Percentiles rank a stretch among this genome's conserved stretches.
phyloP scores from a whole-genome alignment of 2,888 invertebrate genomes.

The Hymenopus coronatus region DNA sequence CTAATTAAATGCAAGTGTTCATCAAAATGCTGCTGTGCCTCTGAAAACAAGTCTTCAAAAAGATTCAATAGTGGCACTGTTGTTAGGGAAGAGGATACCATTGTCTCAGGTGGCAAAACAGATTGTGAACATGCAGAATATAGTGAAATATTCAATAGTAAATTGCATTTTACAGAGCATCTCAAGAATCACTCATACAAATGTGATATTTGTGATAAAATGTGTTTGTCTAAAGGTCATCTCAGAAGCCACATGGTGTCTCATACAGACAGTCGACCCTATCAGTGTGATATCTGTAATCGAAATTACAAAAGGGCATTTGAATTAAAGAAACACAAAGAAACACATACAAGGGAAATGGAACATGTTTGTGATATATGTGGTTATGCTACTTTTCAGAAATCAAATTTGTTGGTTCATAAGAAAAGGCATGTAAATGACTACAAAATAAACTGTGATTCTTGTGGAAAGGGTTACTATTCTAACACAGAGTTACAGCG shows the following conservation, averaged over 20 bases:
- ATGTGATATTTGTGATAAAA: constrained; percentile 26
- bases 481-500: constrained; percentile 50
- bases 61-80: not conserved
- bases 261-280: constrained; percentile 53
- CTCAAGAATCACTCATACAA: constrained; percentile 38
- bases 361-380: constrained; percentile 42
- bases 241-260: constrained; percentile 45
- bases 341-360: constrained; percentile 42
- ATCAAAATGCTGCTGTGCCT: not conserved
- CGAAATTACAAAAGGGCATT: constrained; percentile 39
- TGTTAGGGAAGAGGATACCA: constrained; percentile 40
- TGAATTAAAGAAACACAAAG: constrained; percentile 41
- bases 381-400: constrained; percentile 42
- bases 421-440: constrained; percentile 47
- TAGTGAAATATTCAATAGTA: not conserved
- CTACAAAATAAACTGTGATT: constrained; percentile 52
- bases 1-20: not conserved
- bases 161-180: not conserved
- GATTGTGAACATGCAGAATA: not conserved
- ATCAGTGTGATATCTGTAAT: constrained; percentile 44
- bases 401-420: constrained; percentile 42
- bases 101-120: not conserved
- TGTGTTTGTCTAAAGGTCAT: constrained; percentile 31
- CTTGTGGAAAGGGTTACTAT: constrained; percentile 53
- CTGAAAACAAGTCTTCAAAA: not conserved